A percentile compares a stretch with the other conserved stretches of the same genome.
Conservation (phyloP, 2,888 invertebrate genomes). For the Copidosoma aretas region DNA sequence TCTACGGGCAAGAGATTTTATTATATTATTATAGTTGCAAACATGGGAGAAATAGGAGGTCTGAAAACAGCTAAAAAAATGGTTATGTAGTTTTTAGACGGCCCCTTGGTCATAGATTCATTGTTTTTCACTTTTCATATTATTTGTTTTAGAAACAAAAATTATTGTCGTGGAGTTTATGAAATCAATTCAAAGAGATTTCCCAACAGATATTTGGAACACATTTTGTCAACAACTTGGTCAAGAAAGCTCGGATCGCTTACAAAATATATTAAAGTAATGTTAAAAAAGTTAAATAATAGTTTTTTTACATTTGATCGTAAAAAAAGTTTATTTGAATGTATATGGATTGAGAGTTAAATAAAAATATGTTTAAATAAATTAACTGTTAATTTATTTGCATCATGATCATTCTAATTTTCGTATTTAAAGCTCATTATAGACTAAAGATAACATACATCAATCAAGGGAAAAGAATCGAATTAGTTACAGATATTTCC, state of each 20-base stretch:
- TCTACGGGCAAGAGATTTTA: too few species aligned
- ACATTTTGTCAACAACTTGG: conserved; percentile 61
- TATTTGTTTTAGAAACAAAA: conserved; percentile 63
- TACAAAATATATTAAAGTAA: conserved; percentile 51
- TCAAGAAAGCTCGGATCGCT: conserved; percentile 57
- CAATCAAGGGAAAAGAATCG: not conserved
- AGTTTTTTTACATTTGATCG: conserved; percentile 23
- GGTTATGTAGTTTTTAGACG: conserved; percentile 10
- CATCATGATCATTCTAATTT: too few species aligned
- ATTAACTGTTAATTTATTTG: not conserved
- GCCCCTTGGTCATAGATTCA: too few species aligned
- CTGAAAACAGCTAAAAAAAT: too few species aligned
- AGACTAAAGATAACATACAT: not conserved
- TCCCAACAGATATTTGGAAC: conserved; percentile 65
- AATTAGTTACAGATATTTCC: not conserved
- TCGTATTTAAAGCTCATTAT: too few species aligned
- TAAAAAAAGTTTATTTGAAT: conserved; percentile 17
- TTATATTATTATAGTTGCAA: too few species aligned
- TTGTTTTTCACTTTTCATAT: not conserved
- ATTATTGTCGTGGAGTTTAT: conserved; percentile 65
- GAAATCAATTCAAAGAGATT: conserved; percentile 66
- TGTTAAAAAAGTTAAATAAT: not conserved
- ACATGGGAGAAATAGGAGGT: too few species aligned
- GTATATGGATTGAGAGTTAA: conserved; percentile 16
- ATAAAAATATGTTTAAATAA: conserved; percentile 14